Evolutionary conservation across 2,888 invertebrate genomes (phyloP).

Genomic region (Oasisia sp.): DNA sequence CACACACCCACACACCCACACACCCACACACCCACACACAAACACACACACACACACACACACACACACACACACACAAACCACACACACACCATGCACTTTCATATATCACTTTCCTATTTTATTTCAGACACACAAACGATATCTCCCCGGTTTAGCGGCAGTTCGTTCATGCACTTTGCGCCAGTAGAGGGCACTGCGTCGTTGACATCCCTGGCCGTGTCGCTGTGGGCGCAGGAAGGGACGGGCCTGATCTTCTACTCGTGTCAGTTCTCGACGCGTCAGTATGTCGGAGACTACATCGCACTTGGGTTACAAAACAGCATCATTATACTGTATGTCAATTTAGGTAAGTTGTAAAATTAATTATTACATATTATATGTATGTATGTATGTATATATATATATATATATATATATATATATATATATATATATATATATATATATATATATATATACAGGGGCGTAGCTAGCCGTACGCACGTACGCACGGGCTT

Average conservation of each 20-base stretch:
- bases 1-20: no score
- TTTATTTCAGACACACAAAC: neutral
- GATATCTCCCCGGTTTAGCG: conserved; percentile 21
- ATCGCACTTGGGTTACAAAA: conserved; percentile 23
- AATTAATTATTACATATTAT: neutral
- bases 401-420: no score
- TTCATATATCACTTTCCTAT: neutral
- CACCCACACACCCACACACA: no score
- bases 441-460: no score
- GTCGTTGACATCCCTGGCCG: conserved; percentile 22
- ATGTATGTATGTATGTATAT: no score
- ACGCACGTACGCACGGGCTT: no score
- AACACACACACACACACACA: no score
- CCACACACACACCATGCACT: no score
- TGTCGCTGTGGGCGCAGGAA: conserved; percentile 8
- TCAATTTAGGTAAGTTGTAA: conserved; percentile 26
- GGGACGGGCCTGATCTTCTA: conserved; percentile 26
- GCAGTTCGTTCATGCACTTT: conserved; percentile 27
- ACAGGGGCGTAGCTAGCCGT: no score
- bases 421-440: no score
- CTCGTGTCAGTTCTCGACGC: conserved; percentile 18
- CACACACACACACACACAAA: no score
- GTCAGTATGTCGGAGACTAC: conserved; percentile 21
- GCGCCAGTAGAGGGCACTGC: neutral
- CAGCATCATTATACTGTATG: conserved; percentile 13